These are phyloP conservation scores for Meganola albula DNA, from an alignment of 2,888 invertebrate genomes.

Conservation along the genomic window DNA sequence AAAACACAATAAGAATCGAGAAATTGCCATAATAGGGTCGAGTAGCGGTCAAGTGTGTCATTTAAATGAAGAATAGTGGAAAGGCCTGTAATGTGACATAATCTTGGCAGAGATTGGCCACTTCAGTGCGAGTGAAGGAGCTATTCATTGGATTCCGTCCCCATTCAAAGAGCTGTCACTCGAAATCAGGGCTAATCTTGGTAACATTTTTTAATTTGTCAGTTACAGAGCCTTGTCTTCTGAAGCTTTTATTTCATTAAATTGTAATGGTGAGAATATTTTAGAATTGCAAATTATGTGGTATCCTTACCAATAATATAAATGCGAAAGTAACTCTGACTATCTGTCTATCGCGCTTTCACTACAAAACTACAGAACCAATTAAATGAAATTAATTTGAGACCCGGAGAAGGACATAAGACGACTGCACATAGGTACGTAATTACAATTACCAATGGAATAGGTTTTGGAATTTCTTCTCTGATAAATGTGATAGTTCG, in stretches of 20 bases:
- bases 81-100: constrained; percentile 42
- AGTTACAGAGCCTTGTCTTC: constrained; percentile 24
- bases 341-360: no score
- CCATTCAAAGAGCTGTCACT: constrained; percentile 44
- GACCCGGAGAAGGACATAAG: no score
- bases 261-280: no score
- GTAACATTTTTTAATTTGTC: constrained; percentile 39
- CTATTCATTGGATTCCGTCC: constrained; percentile 48
- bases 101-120: constrained; percentile 50
- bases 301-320: no score
- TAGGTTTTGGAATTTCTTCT: no score
- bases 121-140: constrained; percentile 37
- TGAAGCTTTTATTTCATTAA: constrained; percentile 12
- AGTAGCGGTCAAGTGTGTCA: constrained; percentile 27
- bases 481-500: no score
- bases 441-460: no score
- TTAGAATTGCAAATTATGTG: no score
- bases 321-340: no score
- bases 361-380: no score
- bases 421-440: no score
- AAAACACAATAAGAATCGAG: constrained; percentile 15
- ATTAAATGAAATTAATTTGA: no score
- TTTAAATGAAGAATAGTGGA: constrained; percentile 27
- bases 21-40: constrained; percentile 26
- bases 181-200: constrained; percentile 42